phyloP scores from a whole-genome alignment of 2,113 vertebrate genomes.

The Anoura caudifer region DNA sequence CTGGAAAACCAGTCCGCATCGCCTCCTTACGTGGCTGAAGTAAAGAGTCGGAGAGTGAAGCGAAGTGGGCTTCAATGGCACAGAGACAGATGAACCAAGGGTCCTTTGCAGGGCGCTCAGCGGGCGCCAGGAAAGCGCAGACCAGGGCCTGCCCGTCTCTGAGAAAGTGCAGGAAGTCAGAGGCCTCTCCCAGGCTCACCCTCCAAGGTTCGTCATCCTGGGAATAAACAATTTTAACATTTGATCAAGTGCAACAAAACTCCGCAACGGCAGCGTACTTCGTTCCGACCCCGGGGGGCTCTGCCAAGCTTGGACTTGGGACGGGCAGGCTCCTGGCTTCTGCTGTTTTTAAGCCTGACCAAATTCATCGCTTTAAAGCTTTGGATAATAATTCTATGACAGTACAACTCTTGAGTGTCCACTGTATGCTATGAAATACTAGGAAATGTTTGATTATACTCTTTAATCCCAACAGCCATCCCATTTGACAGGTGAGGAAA shows the following conservation, averaged over 20 bases:
- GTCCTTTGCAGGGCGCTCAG: background rate
- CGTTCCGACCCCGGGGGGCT: background rate
- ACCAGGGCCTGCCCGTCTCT: background rate
- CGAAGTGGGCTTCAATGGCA: rapidly evolving
- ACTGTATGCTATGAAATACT: background rate
- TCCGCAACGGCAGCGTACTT: background rate
- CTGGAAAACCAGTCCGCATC: background rate
- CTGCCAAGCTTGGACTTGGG: background rate
- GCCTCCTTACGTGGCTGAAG: background rate
- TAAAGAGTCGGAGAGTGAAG: background rate
- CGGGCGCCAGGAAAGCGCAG: background rate
- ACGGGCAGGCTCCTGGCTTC: background rate
- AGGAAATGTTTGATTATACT: background rate
- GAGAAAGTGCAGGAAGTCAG: background rate
- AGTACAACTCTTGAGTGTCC: background rate
- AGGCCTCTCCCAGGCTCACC: background rate
- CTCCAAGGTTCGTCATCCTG: background rate
- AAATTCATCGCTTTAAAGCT: background rate
- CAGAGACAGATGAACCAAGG: no score
- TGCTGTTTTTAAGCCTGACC: background rate
- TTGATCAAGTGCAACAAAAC: background rate
- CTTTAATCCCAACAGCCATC: background rate
- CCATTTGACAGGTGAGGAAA: background rate
- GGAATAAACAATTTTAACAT: background rate
- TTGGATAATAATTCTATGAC: no score